Evolutionary conservation across 2,797 vertebrate species (phyloP).

Genomic region (Eulemur rubriventer): DNA sequence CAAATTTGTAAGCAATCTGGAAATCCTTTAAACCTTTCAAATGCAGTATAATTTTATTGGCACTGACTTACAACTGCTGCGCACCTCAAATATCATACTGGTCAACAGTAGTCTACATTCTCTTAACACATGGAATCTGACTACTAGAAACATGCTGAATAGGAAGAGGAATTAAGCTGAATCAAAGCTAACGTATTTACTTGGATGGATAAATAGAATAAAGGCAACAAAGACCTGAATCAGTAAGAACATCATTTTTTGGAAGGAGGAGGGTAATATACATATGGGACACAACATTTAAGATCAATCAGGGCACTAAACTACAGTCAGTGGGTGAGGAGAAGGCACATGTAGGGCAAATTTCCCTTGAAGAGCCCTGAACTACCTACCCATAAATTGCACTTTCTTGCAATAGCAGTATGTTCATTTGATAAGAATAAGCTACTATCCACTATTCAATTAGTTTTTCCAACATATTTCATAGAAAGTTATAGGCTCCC

Average conservation of each 20-base stretch:
- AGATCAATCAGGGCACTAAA: background rate
- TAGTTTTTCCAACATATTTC: background rate
- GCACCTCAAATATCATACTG: background rate
- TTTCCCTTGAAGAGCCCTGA: background rate
- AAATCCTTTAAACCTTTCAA: background rate
- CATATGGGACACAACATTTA: background rate
- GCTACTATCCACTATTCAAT: background rate
- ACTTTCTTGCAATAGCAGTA: background rate
- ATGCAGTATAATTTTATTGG: background rate
- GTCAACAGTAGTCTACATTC: background rate
- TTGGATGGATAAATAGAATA: background rate
- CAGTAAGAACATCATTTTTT: background rate
- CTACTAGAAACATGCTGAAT: background rate
- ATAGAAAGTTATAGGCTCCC: background rate
- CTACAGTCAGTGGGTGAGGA: background rate
- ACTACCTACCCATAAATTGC: background rate
- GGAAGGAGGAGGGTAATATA: background rate
- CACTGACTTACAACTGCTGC: background rate
- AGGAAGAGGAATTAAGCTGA: background rate
- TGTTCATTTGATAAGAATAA: conserved; percentile 35
- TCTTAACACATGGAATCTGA: background rate
- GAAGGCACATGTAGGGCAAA: background rate
- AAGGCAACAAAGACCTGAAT: background rate
- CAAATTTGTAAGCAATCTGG: background rate
- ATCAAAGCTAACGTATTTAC: background rate